phyloP scores from a whole-genome alignment of 2,888 invertebrate genomes.

The Epistrophe grossulariae region DNA sequence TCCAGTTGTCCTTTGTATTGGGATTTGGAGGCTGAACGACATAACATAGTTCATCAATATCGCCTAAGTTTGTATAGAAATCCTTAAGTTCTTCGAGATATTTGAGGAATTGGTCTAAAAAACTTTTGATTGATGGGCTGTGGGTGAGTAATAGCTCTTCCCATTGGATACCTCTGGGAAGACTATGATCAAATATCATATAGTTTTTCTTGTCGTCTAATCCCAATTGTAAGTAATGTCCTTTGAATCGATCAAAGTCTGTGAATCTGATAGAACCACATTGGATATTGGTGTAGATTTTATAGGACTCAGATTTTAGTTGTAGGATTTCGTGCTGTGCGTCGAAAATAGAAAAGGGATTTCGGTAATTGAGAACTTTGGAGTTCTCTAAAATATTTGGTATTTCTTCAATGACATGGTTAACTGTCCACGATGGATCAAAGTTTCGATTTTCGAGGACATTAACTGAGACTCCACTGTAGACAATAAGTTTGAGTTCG shows the following conservation, averaged over 20 bases:
- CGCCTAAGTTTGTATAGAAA: slow-evolving; percentile 80
- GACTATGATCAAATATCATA: slow-evolving; percentile 79
- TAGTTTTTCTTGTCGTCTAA: slow-evolving; percentile 34
- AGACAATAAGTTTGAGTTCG: slow-evolving; percentile 77
- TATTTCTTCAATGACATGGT: slow-evolving; percentile 78
- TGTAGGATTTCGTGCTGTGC: slow-evolving; percentile 77
- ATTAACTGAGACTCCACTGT: slow-evolving; percentile 74
- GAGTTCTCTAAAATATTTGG: slow-evolving; percentile 47
- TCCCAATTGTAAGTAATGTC: slow-evolving; percentile 80
- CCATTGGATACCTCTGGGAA: slow-evolving; percentile 80
- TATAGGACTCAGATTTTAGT: slow-evolving; percentile 78
- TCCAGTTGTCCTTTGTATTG: slow-evolving; percentile 80
- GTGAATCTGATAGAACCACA: slow-evolving; percentile 79
- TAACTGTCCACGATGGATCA: slow-evolving; percentile 76
- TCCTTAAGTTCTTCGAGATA: slow-evolving; percentile 80
- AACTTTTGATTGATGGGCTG: slow-evolving; percentile 64
- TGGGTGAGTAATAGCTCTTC: slow-evolving; percentile 76
- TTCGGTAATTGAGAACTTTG: neutral
- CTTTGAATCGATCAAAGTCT: slow-evolving; percentile 78
- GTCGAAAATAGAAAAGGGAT: neutral
- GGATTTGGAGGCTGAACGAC: slow-evolving; percentile 81
- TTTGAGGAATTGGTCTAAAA: slow-evolving; percentile 78
- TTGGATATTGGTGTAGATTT: slow-evolving; percentile 77
- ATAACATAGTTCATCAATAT: slow-evolving; percentile 82
- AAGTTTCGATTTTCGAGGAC: slow-evolving; percentile 61